Conservation (phyloP, 2,888 invertebrate species). For the Crocallis elinguaria region DNA sequence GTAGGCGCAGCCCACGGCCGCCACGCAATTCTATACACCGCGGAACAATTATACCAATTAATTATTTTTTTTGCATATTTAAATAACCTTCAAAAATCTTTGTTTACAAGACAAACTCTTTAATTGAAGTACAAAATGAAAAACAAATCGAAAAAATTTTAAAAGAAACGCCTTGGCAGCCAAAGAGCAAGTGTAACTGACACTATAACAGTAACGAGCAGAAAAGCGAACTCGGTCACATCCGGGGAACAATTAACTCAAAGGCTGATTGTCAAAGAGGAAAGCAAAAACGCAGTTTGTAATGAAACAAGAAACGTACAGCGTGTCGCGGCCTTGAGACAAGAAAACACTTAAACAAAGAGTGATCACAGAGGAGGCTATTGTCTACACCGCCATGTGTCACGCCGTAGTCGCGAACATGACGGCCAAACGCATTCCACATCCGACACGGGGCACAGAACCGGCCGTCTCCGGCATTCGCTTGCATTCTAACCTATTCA, state of each 20-base stretch:
- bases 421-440: conserved; percentile 73
- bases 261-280: conserved; percentile 29
- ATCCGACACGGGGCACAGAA: conserved; percentile 62
- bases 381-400: conserved; percentile 51
- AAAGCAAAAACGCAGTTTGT: conserved; percentile 44
- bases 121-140: not conserved
- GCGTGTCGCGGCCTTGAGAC: conserved; percentile 63
- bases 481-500: conserved; percentile 40
- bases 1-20: conserved; percentile 66
- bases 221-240: conserved; percentile 32
- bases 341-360: conserved; percentile 66
- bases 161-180: conserved; percentile 23
- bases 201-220: conserved; percentile 28
- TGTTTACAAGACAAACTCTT: not conserved
- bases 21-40: conserved; percentile 26
- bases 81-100: conserved; percentile 12
- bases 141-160: not conserved
- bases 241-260: conserved; percentile 36
- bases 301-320: conserved; percentile 44
- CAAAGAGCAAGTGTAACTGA: conserved; percentile 28
- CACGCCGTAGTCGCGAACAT: conserved; percentile 52
- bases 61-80: conserved; percentile 35
- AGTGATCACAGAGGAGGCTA: conserved; percentile 51
- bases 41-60: conserved; percentile 38
- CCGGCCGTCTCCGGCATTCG: conserved; percentile 39